These are phyloP conservation scores for Mylabris phalerata DNA, from an alignment of 1,140 invertebrate species.

Conservation along the genomic window DNA sequence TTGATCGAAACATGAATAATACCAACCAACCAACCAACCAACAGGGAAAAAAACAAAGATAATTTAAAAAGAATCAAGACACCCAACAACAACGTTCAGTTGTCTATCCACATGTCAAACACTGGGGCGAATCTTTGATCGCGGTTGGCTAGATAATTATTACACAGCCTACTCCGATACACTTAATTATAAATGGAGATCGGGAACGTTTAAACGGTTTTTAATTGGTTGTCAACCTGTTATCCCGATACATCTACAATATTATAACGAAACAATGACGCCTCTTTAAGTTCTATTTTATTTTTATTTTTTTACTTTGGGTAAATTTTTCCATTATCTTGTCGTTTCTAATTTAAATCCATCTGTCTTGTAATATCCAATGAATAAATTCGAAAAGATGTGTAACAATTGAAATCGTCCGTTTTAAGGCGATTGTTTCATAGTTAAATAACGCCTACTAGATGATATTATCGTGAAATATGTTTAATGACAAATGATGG, in stretches of 20 bases:
- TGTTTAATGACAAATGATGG: slow-evolving; percentile 21
- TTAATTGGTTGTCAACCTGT: slow-evolving; percentile 37
- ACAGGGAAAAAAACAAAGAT: too few relatives aligned
- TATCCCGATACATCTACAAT: slow-evolving; percentile 12
- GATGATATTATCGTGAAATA: slow-evolving; percentile 14
- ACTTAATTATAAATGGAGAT: slow-evolving; percentile 34
- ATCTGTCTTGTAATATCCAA: too few relatives aligned
- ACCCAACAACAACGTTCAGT: slow-evolving; percentile 7
- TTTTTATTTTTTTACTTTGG: too few relatives aligned
- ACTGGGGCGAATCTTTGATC: slow-evolving; percentile 19
- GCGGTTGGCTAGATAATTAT: slow-evolving; percentile 26
- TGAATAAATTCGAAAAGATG: too few relatives aligned
- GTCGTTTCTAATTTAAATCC: too few relatives aligned
- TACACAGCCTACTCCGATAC: slow-evolving; percentile 31
- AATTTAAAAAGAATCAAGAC: too few relatives aligned
- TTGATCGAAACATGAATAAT: too few relatives aligned
- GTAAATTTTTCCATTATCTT: too few relatives aligned
- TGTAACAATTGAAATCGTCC: too few relatives aligned
- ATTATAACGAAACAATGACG: too few relatives aligned
- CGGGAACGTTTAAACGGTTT: slow-evolving; percentile 31
- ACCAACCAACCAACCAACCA: too few relatives aligned
- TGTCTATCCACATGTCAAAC: slow-evolving; percentile 33
- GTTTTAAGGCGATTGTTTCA: background rate
- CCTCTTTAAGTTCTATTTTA: too few relatives aligned
- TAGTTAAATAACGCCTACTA: slow-evolving; percentile 12